Conservation (phyloP, 2,113 vertebrate genomes). For the Leucopsar rothschildi region DNA sequence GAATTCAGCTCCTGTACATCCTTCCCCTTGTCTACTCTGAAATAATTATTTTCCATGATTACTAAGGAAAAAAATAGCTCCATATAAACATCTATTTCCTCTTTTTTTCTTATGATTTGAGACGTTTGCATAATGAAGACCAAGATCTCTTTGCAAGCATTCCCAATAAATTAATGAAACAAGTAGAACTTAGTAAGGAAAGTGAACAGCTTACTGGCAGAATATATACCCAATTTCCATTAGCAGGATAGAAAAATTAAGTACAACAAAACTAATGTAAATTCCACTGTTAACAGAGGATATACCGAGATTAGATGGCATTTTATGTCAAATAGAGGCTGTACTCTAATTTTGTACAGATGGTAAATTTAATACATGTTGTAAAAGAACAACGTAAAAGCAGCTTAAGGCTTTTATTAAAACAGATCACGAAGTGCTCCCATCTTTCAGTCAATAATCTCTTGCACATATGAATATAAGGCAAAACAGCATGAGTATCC, state of each 20-base stretch:
- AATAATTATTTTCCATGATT: neutral
- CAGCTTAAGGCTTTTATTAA: constrained; percentile 29
- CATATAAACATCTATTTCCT: neutral
- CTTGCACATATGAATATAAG: neutral
- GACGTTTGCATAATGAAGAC: neutral
- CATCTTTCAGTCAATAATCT: neutral
- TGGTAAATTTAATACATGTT: neutral
- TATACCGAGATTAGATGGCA: neutral
- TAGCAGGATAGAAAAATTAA: neutral
- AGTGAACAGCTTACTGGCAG: neutral
- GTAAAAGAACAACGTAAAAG: constrained; percentile 31
- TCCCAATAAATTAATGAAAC: neutral
- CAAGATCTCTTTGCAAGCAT: neutral
- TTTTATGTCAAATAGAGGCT: neutral
- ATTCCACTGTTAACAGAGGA: neutral
- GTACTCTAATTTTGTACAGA: neutral
- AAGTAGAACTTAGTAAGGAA: neutral
- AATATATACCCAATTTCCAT: neutral
- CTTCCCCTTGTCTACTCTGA: neutral
- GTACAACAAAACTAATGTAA: neutral
- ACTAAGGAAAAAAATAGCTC: neutral
- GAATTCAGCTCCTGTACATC: neutral
- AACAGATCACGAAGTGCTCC: neutral
- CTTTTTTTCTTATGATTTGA: neutral
- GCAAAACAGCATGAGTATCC: neutral